Base-by-base conservation (phyloP, 1,140 invertebrate species). In the Apocrypta bakeri region DNA sequence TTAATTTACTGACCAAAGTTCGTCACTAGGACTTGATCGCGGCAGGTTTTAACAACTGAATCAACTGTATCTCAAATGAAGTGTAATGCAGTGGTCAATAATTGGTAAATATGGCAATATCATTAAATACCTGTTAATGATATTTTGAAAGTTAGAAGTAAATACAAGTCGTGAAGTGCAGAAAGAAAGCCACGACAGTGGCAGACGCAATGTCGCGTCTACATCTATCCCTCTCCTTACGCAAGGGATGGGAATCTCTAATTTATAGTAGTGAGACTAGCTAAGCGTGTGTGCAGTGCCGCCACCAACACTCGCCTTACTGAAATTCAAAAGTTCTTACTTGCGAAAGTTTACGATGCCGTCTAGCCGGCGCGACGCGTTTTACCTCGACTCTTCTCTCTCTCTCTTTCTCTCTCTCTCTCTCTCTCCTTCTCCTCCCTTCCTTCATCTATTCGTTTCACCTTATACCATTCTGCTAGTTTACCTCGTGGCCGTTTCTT, bases 291-390 rank as follows among this genome's bases (percentile, higher is more conserved):
- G 69, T 64, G n/a, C n/a, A 56, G 29, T 14, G 64, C 61, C 37
- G 66, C 48, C 31, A 56, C n/a, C 21, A 80, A 64, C 83, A 31
- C 83, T 82, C 75, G 84, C 87, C 87, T 87, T 88, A 87, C 88
- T 88, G 88, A 90, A 89, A 91, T 90, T 90, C 90, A 89, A 90
- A 90, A 90, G 89, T 90, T 90, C 82, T 87, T 85, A 85, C 85
- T 83, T 86, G 86, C 84, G 83, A 84, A 89, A 90, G 88, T 90
- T 90, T 90, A 90, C 88, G 89, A 90, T 87, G 87, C 85, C 87
- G 89, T 90, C 90, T 90, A 88, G 89, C 87, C 89, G 88, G 86
- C 88, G 88, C 88, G 89, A 85, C 89, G 86, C 87, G 76, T 78
- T 79, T 76, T 56, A 56, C 48, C 83, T 63, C 81, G 71, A 80